These are phyloP conservation scores for Fragum sueziense DNA, from an alignment of 2,888 invertebrate species.

Conservation along the genomic window DNA sequence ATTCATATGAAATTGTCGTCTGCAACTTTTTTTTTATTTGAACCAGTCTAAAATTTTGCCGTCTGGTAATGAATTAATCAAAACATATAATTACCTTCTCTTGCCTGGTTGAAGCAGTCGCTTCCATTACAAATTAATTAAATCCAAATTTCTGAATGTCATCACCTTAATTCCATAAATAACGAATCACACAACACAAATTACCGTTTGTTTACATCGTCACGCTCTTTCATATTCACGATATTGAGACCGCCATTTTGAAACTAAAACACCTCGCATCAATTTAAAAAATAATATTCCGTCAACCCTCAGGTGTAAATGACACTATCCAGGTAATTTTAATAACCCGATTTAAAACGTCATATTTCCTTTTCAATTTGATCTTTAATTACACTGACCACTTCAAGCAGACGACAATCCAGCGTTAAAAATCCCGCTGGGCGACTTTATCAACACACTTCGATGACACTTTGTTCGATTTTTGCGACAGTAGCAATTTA, in stretches of 20 bases:
- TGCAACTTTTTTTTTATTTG: too few relatives aligned
- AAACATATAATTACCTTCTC: neutral
- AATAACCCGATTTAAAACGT: neutral
- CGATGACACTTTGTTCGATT: conserved; percentile 10
- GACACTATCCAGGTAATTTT: conserved; percentile 6
- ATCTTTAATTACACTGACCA: neutral
- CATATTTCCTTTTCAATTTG: neutral
- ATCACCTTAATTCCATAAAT: neutral
- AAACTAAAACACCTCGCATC: conserved; percentile 7
- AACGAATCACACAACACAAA: neutral
- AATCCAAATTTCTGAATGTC: neutral
- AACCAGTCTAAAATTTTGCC: too few relatives aligned
- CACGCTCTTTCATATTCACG: neutral
- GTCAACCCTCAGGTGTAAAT: neutral
- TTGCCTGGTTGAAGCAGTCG: neutral
- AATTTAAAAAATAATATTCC: neutral
- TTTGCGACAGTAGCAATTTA: conserved; percentile 6
- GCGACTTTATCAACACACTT: conserved; percentile 1
- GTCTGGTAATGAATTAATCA: neutral
- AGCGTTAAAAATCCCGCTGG: conserved; percentile 2
- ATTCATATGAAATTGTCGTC: too few relatives aligned
- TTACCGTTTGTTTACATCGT: conserved; percentile 6
- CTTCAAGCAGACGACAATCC: neutral
- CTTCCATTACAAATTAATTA: neutral
- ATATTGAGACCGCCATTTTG: conserved; percentile 7